phyloP scores from a whole-genome alignment of 1,140 invertebrate species.

The Aphelenchoides avenae region DNA sequence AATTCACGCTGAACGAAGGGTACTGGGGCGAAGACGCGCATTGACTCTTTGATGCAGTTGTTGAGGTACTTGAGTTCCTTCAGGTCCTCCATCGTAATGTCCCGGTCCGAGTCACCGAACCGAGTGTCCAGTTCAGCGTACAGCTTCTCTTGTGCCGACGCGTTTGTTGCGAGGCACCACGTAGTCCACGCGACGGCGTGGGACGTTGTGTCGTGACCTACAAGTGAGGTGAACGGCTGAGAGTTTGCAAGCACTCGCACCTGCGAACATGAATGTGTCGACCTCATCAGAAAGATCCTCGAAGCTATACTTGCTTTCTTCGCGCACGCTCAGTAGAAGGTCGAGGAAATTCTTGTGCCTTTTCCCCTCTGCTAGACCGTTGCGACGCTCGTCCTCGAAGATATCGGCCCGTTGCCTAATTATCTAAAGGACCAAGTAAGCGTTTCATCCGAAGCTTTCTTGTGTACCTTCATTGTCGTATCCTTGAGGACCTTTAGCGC shows the following conservation, averaged over 20 bases:
- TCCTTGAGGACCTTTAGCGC: conserved; percentile 67
- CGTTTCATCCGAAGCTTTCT: too few species aligned
- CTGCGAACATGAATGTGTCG: conserved; percentile 75
- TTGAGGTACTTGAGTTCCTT: conserved; percentile 22
- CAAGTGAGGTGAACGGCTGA: conserved; percentile 12
- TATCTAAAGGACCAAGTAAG: too few species aligned
- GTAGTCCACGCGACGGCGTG: not conserved
- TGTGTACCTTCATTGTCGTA: conserved; percentile 33
- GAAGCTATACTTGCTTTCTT: conserved; percentile 66
- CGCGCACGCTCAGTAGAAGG: conserved; percentile 76
- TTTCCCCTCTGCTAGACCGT: conserved; percentile 62
- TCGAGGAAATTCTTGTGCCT: conserved; percentile 87
- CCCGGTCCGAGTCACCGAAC: conserved; percentile 23
- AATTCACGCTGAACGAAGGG: not conserved
- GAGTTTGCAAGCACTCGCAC: too few species aligned
- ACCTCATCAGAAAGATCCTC: conserved; percentile 68
- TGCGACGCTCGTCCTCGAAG: conserved; percentile 5
- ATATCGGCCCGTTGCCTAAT: not conserved
- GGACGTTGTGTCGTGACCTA: conserved; percentile 5
- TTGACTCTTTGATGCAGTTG: conserved; percentile 9
- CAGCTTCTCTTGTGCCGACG: conserved; percentile 1
- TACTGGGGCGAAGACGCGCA: conserved; percentile 21
- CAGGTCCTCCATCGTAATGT: not conserved
- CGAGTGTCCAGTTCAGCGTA: conserved; percentile 10
- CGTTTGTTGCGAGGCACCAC: conserved; percentile 7